phyloP scores from a whole-genome alignment of 2,113 vertebrate species.

The Gallinago jamesoni region DNA sequence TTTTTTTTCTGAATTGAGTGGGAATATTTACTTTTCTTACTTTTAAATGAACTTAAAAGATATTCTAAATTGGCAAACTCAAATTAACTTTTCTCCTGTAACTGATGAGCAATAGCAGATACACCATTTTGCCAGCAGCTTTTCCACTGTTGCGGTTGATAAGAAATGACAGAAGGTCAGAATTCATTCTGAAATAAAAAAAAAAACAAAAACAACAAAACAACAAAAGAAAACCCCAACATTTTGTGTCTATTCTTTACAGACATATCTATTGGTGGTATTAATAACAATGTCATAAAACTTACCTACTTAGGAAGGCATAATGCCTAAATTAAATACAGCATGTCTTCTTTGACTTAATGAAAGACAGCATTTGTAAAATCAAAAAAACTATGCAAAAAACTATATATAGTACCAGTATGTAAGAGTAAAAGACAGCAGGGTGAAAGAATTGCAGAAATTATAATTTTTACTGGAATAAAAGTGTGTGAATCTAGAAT shows the following conservation, averaged over 20 bases:
- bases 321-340: background rate
- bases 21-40: background rate
- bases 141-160: background rate
- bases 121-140: fast-evolving
- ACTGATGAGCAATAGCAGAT: background rate
- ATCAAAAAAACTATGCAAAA: fast-evolving
- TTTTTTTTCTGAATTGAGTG: background rate
- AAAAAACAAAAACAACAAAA: background rate
- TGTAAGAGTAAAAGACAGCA: background rate
- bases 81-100: background rate
- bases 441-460: background rate
- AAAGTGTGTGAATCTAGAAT: background rate
- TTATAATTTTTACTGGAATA: background rate
- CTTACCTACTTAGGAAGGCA: background rate
- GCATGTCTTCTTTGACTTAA: background rate
- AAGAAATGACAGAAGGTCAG: background rate
- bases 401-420: background rate
- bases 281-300: background rate
- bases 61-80: background rate
- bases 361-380: background rate
- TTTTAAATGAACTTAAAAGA: background rate
- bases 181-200: background rate
- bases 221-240: too few relatives aligned
- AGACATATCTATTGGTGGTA: background rate
- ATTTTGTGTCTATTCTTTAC: background rate